Base-by-base conservation (phyloP, 2,113 vertebrate species). In the Chaetorhynchus papuensis region DNA sequence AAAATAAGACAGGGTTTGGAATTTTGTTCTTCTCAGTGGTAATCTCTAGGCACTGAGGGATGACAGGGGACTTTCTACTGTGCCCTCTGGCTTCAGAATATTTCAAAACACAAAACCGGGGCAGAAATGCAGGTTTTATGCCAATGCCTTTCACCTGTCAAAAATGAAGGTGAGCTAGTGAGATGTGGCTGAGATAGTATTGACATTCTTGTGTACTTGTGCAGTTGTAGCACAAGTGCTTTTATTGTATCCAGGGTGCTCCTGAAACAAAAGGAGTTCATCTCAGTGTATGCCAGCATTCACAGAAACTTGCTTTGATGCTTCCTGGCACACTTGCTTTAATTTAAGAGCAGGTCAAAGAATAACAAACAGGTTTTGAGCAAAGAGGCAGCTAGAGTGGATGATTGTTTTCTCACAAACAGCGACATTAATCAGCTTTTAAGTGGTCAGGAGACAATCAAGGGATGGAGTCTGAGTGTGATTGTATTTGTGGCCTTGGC, bases 391-490 rank as follows among this genome's bases (percentile, higher is more conserved):
- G 90, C 56, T 53, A 33, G 57, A 69, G 68, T 31, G 47, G 89
- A 31, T 53, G 26, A 65, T 94, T 87, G 22, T 50, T 94, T 97
- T 78, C 57, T 78, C 59, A 92, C 50, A 83, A 83, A 52, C 53
- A 87, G 49, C 42, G 69, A 74, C 52, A 83, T 77, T 81, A 70
- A 63, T 70, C 92, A 79, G 60, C 65, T 97, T 95, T 94, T 75
- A 81, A 91, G 90, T 70, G n/a, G 49, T 63, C 41, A 79, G 50
- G 35, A 90, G 63, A 30, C 18, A 91, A 20, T 5, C 24, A 41
- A 47, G 22, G 57, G 20, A 11, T 50, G 39, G 86, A 77, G 44
- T 37, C 37, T 39, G 12, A 47, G 12, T 50, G 44, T 15, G 42
- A 50, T 1, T 49, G 15, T 41, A 30, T 61, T 89, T 64, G 35